Conservation (phyloP, 2,888 invertebrate genomes). For the Eupithecia abbreviata region DNA sequence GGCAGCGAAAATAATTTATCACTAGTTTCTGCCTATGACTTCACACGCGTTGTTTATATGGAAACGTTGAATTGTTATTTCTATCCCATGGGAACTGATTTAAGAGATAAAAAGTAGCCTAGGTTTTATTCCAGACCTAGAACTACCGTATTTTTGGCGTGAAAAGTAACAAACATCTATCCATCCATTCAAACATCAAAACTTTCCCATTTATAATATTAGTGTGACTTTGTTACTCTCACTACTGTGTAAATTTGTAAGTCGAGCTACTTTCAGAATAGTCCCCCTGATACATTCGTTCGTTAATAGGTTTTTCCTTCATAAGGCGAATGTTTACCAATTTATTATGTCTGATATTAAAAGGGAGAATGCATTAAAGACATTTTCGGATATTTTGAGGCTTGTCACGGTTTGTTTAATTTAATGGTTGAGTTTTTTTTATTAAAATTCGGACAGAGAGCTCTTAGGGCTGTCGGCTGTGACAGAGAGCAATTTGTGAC, state of each 20-base stretch:
- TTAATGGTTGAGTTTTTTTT: constrained; percentile 40
- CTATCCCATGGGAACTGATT: too few relatives aligned
- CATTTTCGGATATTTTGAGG: constrained; percentile 68
- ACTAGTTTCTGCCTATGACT: too few relatives aligned
- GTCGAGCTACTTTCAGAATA: constrained; percentile 46
- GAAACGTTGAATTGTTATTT: too few relatives aligned
- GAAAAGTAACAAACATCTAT: neutral
- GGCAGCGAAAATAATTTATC: too few relatives aligned
- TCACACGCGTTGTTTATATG: too few relatives aligned
- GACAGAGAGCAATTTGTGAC: constrained; percentile 31
- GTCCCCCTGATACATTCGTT: constrained; percentile 75
- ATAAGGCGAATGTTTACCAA: constrained; percentile 83
- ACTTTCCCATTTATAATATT: too few relatives aligned
- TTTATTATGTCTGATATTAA: constrained; percentile 82
- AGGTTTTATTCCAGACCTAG: too few relatives aligned
- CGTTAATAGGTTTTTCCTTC: constrained; percentile 83
- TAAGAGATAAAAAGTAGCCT: too few relatives aligned
- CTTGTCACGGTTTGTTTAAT: constrained; percentile 74
- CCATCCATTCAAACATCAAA: neutral
- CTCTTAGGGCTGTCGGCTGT: constrained; percentile 60
- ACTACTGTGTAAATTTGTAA: neutral
- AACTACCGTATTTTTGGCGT: too few relatives aligned
- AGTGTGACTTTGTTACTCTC: too few relatives aligned
- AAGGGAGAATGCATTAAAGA: constrained; percentile 68
- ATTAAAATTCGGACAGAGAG: constrained; percentile 48